A percentile compares a stretch with the other conserved stretches of the same genome.
These are phyloP conservation scores for Drosophila bocqueti DNA, from an alignment of 1,140 invertebrate species.

Conservation along the genomic window DNA sequence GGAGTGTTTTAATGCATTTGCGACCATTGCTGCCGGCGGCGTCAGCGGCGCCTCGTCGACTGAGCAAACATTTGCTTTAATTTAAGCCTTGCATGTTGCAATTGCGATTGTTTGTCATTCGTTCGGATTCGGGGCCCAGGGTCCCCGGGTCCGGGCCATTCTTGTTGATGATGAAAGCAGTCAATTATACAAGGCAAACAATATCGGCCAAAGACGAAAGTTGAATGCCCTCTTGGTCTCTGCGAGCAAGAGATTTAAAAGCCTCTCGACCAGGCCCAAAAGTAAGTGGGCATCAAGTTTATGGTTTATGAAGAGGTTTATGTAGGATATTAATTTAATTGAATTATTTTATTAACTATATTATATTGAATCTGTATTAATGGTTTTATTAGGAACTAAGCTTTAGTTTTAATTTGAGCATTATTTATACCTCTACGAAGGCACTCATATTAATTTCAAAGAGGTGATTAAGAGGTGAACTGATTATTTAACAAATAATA, in stretches of 20 bases:
- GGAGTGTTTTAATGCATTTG: constrained; percentile 78
- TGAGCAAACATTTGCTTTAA: constrained; percentile 81
- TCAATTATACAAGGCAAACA: constrained; percentile 63
- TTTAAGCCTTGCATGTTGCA: constrained; percentile 80
- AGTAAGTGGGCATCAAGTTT: not conserved
- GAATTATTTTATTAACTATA: not conserved
- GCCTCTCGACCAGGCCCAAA: constrained; percentile 3
- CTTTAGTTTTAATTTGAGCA: not conserved
- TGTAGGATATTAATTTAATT: not conserved
- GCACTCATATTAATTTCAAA: not conserved
- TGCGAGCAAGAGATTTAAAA: constrained; percentile 37
- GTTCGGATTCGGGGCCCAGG: constrained; percentile 1
- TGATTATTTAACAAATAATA: too few relatives aligned
- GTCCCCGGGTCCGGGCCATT: constrained; percentile 19
- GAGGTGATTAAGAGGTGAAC: too few relatives aligned
- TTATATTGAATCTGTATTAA: too few relatives aligned
- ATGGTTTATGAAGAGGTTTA: not conserved
- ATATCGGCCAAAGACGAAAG: constrained; percentile 55
- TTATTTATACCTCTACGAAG: not conserved
- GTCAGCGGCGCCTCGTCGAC: constrained; percentile 63
- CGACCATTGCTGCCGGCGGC: constrained; percentile 67
- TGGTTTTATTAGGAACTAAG: not conserved
- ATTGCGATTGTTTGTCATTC: constrained; percentile 52
- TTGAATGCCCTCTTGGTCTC: constrained; percentile 46
- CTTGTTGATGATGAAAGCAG: constrained; percentile 60